phyloP scores from a whole-genome alignment of 92 coral and sea anemone genomes.

The Plumapathes pennacea region DNA sequence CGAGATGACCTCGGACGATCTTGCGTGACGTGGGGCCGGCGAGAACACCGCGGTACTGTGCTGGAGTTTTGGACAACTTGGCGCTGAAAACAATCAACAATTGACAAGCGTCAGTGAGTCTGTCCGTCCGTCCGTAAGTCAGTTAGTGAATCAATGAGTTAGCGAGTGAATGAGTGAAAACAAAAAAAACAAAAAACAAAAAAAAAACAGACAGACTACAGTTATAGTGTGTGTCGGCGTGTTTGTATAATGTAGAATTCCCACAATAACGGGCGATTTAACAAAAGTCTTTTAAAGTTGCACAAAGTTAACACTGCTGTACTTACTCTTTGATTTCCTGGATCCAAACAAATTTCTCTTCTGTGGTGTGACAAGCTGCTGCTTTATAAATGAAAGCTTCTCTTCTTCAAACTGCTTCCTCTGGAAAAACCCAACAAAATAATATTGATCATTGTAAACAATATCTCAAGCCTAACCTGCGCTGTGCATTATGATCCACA shows the following conservation, averaged over 20 bases:
- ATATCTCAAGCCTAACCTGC: no score
- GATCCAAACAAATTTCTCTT: conserved; percentile 38
- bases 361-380: conserved; percentile 74
- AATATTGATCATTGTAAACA: no score
- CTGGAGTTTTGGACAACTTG: conserved; percentile 68
- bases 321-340: conserved; percentile 60
- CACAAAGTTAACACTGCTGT: background rate
- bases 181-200: background rate
- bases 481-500: no score
- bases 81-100: conserved; percentile 45
- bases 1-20: conserved; percentile 17
- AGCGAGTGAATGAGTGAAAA: conserved; percentile 1
- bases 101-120: background rate
- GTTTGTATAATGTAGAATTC: no score
- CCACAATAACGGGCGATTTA: no score
- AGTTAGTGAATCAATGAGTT: background rate
- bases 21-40: conserved; percentile 71
- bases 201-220: background rate
- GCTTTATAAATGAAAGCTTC: conserved; percentile 70
- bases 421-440: conserved; percentile 23
- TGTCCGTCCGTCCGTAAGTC: background rate
- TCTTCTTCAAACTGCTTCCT: conserved; percentile 96
- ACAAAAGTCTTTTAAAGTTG: background rate
- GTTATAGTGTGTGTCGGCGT: background rate
- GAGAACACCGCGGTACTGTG: conserved; percentile 76